Conservation (phyloP, 2,888 invertebrate genomes). For the Osmoderma eremita region DNA sequence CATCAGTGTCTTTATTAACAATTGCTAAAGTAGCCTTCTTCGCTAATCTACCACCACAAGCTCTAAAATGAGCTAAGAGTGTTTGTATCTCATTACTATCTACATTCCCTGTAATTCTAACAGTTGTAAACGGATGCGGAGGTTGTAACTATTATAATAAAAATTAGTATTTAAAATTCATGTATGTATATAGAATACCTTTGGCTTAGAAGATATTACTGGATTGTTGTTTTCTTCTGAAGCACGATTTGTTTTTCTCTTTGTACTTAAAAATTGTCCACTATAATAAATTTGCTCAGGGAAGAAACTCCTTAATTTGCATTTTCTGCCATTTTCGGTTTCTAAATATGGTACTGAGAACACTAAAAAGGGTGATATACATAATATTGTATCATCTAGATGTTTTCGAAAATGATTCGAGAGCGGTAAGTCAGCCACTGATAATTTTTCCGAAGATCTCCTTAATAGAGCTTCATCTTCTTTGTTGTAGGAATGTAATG, state of each 20-base stretch:
- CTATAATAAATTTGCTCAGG: constrained; percentile 80
- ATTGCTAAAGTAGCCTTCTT: constrained; percentile 52
- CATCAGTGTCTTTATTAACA: constrained; percentile 54
- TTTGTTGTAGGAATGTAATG: constrained; percentile 67
- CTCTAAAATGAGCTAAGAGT: constrained; percentile 85
- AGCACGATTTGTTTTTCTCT: constrained; percentile 51
- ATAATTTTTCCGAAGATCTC: constrained; percentile 61
- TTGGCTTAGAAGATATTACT: constrained; percentile 19
- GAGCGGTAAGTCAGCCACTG: constrained; percentile 70
- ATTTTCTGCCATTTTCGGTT: constrained; percentile 82
- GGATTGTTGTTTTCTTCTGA: constrained; percentile 35
- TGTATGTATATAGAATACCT: constrained; percentile 19
- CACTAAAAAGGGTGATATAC: constrained; percentile 87
- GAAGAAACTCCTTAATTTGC: constrained; percentile 77
- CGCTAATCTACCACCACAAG: constrained; percentile 78
- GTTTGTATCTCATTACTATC: constrained; percentile 76
- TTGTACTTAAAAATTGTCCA: constrained; percentile 65
- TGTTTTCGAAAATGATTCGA: constrained; percentile 79
- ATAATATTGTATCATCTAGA: constrained; percentile 77
- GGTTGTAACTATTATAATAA: constrained; percentile 64
- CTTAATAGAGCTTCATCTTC: constrained; percentile 50
- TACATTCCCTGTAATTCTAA: constrained; percentile 74
- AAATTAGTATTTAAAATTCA: constrained; percentile 14
- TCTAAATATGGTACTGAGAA: constrained; percentile 89
- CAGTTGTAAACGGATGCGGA: constrained; percentile 78